phyloP scores from a whole-genome alignment of 2,797 vertebrate species.

The Lophotriccus pileatus region DNA sequence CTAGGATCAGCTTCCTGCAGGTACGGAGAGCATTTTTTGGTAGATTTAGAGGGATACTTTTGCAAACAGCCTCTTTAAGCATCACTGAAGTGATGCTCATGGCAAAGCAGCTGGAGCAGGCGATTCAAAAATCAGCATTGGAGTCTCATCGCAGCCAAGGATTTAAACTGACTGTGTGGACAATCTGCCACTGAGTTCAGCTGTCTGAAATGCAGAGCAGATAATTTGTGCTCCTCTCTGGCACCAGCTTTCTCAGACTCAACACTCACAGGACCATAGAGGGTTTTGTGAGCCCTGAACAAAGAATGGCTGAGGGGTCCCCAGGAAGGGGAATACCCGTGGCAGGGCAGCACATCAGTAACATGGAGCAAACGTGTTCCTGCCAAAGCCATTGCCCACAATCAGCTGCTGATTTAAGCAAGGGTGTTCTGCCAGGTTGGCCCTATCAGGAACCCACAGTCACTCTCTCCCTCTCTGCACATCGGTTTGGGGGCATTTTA shows the following conservation, averaged over 20 bases:
- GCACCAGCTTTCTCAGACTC: neutral
- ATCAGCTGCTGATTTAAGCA: neutral
- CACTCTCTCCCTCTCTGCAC: neutral
- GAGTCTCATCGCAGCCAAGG: neutral
- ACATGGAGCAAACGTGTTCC: rapidly evolving
- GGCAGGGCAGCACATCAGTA: neutral
- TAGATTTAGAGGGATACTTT: neutral
- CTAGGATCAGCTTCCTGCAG: neutral
- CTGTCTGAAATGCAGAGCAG: neutral
- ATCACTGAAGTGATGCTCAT: rapidly evolving
- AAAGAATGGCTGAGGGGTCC: neutral
- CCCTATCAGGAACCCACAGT: neutral
- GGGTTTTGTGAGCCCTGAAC: neutral
- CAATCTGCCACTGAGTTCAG: neutral
- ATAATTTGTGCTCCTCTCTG: neutral
- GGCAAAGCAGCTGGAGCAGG: neutral
- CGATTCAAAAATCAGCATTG: rapidly evolving
- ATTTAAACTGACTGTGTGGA: neutral
- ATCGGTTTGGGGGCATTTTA: neutral
- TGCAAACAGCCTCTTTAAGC: neutral
- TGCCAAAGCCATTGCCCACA: neutral
- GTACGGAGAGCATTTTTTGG: neutral
- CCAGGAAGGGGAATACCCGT: neutral
- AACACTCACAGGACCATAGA: neutral
- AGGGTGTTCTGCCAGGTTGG: neutral